Conservation (phyloP, 2,888 invertebrate genomes). For the Amphiduros pacificus region DNA sequence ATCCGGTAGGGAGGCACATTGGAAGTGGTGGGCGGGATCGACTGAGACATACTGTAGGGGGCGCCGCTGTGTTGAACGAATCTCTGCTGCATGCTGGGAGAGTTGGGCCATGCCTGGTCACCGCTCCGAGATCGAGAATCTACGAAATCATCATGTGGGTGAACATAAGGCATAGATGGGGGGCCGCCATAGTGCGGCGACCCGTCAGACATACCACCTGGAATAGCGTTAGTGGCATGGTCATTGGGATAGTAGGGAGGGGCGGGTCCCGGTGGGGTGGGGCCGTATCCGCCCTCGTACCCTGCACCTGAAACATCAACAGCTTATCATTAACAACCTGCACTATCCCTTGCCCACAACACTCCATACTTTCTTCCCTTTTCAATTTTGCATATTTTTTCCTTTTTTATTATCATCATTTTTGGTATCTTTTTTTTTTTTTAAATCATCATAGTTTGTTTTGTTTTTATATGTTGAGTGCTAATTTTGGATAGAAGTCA, state of each 20-base stretch:
- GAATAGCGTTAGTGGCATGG: conserved; percentile 1
- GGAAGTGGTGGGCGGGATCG: neutral
- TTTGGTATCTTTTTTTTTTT: no score
- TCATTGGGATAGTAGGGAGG: neutral
- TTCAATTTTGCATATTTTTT: no score
- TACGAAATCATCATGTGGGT: conserved; percentile 7
- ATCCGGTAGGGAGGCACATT: neutral
- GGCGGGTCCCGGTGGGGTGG: neutral
- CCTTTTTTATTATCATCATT: no score
- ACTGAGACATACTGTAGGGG: neutral
- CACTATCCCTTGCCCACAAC: no score
- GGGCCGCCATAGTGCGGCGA: neutral
- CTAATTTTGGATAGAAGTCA: no score
- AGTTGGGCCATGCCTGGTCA: neutral
- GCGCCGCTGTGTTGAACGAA: neutral
- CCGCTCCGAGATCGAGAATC: neutral
- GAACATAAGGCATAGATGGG: neutral
- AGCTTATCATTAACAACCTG: no score
- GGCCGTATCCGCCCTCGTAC: neutral
- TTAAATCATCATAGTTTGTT: no score
- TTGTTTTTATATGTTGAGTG: no score
- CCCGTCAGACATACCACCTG: conserved; percentile 1
- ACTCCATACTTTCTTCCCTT: no score
- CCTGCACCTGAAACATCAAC: neutral
- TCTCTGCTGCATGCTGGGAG: neutral